These are phyloP conservation scores for Leptopilina myrica DNA, from an alignment of 2,888 invertebrate species.

Conservation along the genomic window DNA sequence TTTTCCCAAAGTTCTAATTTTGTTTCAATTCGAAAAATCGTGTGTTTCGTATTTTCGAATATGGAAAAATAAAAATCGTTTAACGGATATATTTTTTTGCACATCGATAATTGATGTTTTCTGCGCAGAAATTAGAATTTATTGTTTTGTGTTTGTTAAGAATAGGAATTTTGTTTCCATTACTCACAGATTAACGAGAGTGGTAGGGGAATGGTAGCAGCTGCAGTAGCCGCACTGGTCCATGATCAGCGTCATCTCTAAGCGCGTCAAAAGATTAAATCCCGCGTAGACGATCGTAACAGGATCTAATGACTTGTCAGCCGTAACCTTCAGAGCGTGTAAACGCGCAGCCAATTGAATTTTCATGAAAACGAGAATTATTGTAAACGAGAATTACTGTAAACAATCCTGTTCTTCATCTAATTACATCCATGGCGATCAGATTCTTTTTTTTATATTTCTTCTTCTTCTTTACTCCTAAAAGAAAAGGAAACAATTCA, in stretches of 20 bases:
- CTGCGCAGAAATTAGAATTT: background rate
- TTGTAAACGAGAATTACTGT: slow-evolving; percentile 46
- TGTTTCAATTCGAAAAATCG: background rate
- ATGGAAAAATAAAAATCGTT: background rate
- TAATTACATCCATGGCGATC: slow-evolving; percentile 37
- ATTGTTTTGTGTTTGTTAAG: background rate
- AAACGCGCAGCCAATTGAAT: slow-evolving; percentile 51
- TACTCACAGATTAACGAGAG: background rate
- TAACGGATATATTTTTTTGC: background rate
- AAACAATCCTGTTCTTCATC: slow-evolving; percentile 56
- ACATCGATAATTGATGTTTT: slow-evolving; percentile 13
- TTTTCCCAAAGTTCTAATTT: background rate
- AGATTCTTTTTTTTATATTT: slow-evolving; percentile 30
- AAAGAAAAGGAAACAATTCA: background rate
- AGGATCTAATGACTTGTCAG: slow-evolving; percentile 51
- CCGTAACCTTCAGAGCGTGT: slow-evolving; percentile 51
- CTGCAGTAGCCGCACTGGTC: background rate
- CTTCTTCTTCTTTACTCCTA: background rate
- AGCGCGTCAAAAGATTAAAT: slow-evolving; percentile 46
- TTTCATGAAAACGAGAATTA: slow-evolving; percentile 57
- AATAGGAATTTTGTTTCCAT: background rate
- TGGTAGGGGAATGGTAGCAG: slow-evolving; percentile 2
- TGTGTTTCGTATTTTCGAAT: background rate
- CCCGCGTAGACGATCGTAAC: slow-evolving; percentile 49
- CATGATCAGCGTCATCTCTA: slow-evolving; percentile 32